Base-by-base conservation (phyloP, 2,797 vertebrate species). In the Enteromius mattozi region DNA sequence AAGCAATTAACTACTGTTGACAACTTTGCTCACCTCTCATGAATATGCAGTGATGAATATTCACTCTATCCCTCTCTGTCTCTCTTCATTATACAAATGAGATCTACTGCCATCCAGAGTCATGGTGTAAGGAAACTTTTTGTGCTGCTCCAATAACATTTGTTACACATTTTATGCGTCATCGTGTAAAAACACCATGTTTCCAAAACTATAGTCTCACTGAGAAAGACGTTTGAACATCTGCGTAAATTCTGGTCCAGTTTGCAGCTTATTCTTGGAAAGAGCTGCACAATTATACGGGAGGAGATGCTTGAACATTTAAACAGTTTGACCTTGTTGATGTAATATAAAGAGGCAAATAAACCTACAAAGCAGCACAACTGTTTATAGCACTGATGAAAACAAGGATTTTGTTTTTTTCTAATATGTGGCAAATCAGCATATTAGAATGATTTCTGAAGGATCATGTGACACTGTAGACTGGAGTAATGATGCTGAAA, bases 1-100 rank as follows among this genome's bases (percentile, higher is more conserved):
- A 56, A 82, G 24, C 79, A 87, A 85, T 87, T 87, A 86, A 85
- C 82, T 82, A 82, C 45, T 61, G 63, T 37, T 75, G 75, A 77
- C 78, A 86, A 85, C 80, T 85, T 76, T 27, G 21, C 81, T 86
- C 45, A 85, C 66, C 80, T 80, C 80, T 72, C 56, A 74, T 72
- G 82, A 85, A 85, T 74, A 83, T 80, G 56, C 80, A 80, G n/a
- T 56, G 47, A 56, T 72, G 77, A 86, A 80, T 74, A 66, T 42
- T 77, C 63, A 40, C 19, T n/a, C 13, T 0, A 33, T 72, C 54
- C 27, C 4, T n/a, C 16, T 21, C 54, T 33, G 37, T 47, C 27
- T 56, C 37, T 70, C 74, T 83, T 83, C 74, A 78, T 78, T 61
- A 61, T 17, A 78, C 27, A 47, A 84, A 78, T 54, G 2, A 66